Evolutionary conservation across 2,113 vertebrate genomes (phyloP).

Genomic region (Cariama cristata): DNA sequence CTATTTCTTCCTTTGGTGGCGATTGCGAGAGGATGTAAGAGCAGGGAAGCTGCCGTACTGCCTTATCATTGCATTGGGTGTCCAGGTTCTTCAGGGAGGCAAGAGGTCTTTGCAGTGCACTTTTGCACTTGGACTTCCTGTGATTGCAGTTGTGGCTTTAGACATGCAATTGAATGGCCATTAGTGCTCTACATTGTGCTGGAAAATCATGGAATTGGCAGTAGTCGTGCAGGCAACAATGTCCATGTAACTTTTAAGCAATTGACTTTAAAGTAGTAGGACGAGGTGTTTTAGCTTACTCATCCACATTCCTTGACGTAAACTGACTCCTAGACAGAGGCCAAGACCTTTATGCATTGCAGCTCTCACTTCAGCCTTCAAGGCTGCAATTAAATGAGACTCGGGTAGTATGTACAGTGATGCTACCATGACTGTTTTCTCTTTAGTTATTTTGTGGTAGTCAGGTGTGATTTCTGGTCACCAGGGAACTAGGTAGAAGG

Average conservation of each 20-base stretch:
- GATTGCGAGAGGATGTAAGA: too few relatives aligned
- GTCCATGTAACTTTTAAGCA: not conserved
- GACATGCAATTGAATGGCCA: not conserved
- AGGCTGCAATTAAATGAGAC: not conserved
- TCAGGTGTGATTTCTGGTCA: not conserved
- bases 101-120: not conserved
- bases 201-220: not conserved
- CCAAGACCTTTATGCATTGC: not conserved
- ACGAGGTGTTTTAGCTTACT: not conserved
- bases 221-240: not conserved
- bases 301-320: not conserved
- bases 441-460: not conserved
- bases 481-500: not conserved
- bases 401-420: not conserved
- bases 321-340: not conserved
- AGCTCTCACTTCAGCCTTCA: not conserved
- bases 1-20: not conserved
- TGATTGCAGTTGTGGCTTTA: not conserved
- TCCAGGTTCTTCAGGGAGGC: not conserved
- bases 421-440: not conserved
- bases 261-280: not conserved
- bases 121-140: not conserved
- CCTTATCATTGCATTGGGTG: not conserved
- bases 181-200: not conserved
- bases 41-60: not conserved